Conservation (phyloP, 2,113 vertebrate species). For the Phaethon lepturus region DNA sequence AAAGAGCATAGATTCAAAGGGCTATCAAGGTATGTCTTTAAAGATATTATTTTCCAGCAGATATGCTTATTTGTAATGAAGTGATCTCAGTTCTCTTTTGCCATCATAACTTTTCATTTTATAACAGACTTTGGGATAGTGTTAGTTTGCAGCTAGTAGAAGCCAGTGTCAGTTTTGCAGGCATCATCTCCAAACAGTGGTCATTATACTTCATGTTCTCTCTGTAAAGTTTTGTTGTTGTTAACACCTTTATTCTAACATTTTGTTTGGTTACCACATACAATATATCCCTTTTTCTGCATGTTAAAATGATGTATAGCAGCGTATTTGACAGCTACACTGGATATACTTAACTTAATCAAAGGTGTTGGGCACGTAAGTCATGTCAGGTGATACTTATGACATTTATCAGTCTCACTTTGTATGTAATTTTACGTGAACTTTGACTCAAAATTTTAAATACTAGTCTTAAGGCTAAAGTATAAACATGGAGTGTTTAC, state of each 20-base stretch:
- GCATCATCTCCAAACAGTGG: not conserved
- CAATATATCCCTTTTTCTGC: not conserved
- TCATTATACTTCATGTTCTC: not conserved
- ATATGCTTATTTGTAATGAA: not conserved
- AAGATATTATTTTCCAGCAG: not conserved
- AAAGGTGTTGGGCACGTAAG: not conserved
- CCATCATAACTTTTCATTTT: not conserved
- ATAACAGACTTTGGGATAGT: not conserved
- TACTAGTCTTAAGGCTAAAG: not conserved
- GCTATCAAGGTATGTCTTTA: not conserved
- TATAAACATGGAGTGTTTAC: not conserved
- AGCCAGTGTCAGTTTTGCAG: not conserved
- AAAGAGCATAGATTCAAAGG: not conserved
- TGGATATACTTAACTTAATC: not conserved
- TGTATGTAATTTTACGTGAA: not conserved
- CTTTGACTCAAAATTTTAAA: not conserved
- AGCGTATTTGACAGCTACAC: not conserved
- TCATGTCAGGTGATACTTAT: not conserved
- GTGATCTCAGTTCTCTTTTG: not conserved
- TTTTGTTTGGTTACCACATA: not conserved
- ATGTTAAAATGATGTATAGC: not conserved
- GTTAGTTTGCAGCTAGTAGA: not conserved
- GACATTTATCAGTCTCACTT: not conserved
- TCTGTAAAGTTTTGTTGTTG: not conserved
- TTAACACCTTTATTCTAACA: not conserved